Evolutionary conservation across 2,888 invertebrate genomes (phyloP).

Genomic region (Cremastinae sp.): DNA sequence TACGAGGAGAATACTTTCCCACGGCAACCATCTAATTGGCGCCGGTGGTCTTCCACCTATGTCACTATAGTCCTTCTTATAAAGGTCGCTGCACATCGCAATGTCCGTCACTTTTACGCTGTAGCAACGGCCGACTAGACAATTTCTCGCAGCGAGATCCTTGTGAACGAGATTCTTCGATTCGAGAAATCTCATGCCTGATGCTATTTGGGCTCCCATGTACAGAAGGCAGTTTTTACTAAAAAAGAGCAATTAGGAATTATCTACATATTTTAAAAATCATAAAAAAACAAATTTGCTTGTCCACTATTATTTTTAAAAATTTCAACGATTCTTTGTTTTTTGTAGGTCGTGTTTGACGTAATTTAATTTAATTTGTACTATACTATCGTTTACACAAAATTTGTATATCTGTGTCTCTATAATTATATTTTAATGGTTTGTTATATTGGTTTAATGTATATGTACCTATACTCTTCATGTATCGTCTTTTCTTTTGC

Average conservation of each 20-base stretch:
- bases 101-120: conserved; percentile 84
- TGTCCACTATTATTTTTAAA: no score
- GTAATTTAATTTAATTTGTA: no score
- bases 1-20: conserved; percentile 85
- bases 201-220: conserved; percentile 89
- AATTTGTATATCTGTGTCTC: no score
- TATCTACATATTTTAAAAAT: no score
- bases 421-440: neutral
- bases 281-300: no score
- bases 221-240: conserved; percentile 87
- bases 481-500: no score
- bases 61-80: conserved; percentile 84
- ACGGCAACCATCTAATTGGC: conserved; percentile 85
- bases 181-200: conserved; percentile 91
- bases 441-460: no score
- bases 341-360: no score
- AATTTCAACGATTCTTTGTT: no score
- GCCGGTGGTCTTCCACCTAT: conserved; percentile 84
- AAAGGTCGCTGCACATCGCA: conserved; percentile 84
- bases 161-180: conserved; percentile 89
- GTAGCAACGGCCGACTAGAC: conserved; percentile 84
- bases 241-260: conserved; percentile 58
- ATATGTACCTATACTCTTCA: no score
- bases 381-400: no score
- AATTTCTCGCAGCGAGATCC: conserved; percentile 88